Conservation (phyloP, 2,888 invertebrate genomes). For the Eristalis arbustorum region DNA sequence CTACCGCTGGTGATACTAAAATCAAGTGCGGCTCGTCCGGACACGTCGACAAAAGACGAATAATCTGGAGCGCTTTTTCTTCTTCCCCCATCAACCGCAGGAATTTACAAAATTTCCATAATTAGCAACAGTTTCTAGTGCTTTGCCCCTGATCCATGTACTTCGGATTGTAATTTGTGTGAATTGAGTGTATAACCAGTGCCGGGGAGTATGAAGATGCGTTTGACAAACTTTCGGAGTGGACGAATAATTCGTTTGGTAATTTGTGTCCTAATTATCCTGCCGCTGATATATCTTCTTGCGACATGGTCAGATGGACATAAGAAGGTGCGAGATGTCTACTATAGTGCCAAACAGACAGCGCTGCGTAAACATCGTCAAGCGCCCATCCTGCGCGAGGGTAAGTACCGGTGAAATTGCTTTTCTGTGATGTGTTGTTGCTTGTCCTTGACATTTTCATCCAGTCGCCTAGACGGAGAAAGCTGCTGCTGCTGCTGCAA, state of each 20-base stretch:
- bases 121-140: background rate
- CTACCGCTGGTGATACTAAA: conserved; percentile 23
- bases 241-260: conserved; percentile 83
- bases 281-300: conserved; percentile 84
- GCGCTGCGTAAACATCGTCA: conserved; percentile 72
- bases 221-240: conserved; percentile 83
- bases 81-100: background rate
- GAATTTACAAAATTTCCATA: background rate
- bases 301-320: conserved; percentile 83
- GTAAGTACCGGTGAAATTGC: conserved; percentile 72
- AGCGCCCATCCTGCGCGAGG: conserved; percentile 78
- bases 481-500: background rate
- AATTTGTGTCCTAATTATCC: conserved; percentile 81
- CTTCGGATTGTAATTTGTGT: conserved; percentile 10
- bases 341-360: conserved; percentile 68
- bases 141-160: conserved; percentile 4
- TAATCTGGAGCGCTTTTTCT: conserved; percentile 41
- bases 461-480: background rate
- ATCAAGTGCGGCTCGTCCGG: conserved; percentile 49
- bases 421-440: conserved; percentile 12
- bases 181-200: conserved; percentile 26
- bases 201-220: conserved; percentile 80
- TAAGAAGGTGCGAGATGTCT: conserved; percentile 76
- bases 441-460: conserved; percentile 53
- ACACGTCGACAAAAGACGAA: conserved; percentile 67